Evolutionary conservation across 2,888 invertebrate species (phyloP).

Genomic region (Argynnis bischoffii): DNA sequence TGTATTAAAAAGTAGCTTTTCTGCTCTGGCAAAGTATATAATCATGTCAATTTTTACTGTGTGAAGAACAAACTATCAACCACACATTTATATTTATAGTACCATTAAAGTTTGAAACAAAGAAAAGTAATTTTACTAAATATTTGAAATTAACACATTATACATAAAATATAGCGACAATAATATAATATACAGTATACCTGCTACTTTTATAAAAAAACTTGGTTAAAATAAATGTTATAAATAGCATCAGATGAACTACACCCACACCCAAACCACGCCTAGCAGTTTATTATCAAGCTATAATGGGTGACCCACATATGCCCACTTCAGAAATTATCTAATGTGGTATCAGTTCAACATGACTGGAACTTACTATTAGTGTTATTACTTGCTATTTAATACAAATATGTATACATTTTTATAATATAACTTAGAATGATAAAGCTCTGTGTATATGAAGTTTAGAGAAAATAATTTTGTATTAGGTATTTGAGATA

Average conservation of each 20-base stretch:
- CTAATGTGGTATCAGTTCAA: constrained; percentile 52
- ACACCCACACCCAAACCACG: constrained; percentile 42
- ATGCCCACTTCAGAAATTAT: constrained; percentile 61
- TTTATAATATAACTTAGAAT: neutral
- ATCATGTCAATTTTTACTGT: too few relatives aligned
- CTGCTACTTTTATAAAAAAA: constrained; percentile 3
- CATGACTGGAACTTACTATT: constrained; percentile 14
- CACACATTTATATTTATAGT: too few relatives aligned
- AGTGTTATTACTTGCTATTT: constrained; percentile 24
- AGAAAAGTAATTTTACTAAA: too few relatives aligned
- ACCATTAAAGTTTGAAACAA: too few relatives aligned
- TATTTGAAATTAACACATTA: neutral
- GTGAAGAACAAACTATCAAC: too few relatives aligned
- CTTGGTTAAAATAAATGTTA: constrained; percentile 4
- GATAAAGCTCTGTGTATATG: too few relatives aligned
- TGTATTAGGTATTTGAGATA: too few relatives aligned
- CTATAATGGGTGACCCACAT: constrained; percentile 64
- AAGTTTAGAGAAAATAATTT: too few relatives aligned
- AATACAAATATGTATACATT: neutral
- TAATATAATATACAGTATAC: neutral
- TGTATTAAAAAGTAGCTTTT: too few relatives aligned
- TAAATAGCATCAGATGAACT: constrained; percentile 42
- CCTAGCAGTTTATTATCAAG: constrained; percentile 51
- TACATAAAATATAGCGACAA: neutral
- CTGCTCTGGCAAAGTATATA: too few relatives aligned